Conservation (phyloP, 2,888 invertebrate species). For the Crocallis elinguaria region DNA sequence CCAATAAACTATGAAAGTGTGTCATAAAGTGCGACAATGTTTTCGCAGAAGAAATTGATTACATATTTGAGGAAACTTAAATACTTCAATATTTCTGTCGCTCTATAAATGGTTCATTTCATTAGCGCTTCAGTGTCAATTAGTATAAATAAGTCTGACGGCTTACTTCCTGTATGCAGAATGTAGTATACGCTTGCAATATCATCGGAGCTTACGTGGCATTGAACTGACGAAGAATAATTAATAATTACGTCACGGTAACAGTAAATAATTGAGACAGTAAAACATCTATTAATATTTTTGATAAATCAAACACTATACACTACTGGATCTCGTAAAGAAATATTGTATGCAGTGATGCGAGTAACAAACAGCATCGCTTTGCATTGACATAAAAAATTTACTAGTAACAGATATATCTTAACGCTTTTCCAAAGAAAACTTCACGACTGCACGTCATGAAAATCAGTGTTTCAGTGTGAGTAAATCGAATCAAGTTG, state of each 20-base stretch:
- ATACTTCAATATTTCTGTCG: neutral
- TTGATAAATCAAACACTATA: neutral
- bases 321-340: too few relatives aligned
- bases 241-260: constrained; percentile 47
- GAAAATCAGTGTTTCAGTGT: too few relatives aligned
- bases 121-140: constrained; percentile 42
- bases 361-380: neutral
- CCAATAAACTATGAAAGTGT: constrained; percentile 10
- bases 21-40: constrained; percentile 9
- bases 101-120: constrained; percentile 39
- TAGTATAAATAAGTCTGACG: constrained; percentile 55
- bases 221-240: constrained; percentile 13
- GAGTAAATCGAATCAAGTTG: neutral
- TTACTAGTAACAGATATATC: too few relatives aligned
- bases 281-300: neutral
- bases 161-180: constrained; percentile 48
- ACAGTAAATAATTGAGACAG: neutral
- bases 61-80: neutral
- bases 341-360: too few relatives aligned
- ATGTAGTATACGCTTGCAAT: constrained; percentile 53
- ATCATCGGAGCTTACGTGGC: constrained; percentile 36
- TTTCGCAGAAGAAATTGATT: neutral
- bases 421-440: too few relatives aligned
- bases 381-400: neutral
- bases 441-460: too few relatives aligned